Evolutionary conservation across 2,888 invertebrate genomes (phyloP).

Genomic region (Chaitophorus viminalis): DNA sequence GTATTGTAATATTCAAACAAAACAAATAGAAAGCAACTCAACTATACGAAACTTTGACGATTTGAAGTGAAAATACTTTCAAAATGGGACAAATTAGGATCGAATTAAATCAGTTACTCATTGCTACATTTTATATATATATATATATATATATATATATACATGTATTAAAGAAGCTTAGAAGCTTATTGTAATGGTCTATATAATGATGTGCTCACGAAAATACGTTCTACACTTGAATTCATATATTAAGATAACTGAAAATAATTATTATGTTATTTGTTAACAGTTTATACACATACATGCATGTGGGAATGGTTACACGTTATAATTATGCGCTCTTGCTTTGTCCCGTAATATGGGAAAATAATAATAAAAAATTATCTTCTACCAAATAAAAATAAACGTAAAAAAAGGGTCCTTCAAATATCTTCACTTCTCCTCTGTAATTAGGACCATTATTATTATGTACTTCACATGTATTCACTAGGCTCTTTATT

Average conservation of each 20-base stretch:
- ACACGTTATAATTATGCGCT: not conserved
- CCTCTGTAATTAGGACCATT: not conserved
- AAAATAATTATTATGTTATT: not conserved
- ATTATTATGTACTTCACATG: too few relatives aligned
- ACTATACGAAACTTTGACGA: not conserved
- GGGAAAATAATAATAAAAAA: slow-evolving; percentile 6
- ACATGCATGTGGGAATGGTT: slow-evolving; percentile 7
- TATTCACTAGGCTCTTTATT: too few relatives aligned
- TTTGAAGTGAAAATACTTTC: not conserved
- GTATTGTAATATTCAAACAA: not conserved
- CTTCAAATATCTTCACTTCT: not conserved
- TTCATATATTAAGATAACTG: not conserved
- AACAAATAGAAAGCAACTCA: not conserved
- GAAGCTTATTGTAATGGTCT: not conserved
- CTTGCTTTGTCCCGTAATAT: not conserved
- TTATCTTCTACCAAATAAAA: not conserved
- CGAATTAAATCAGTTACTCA: not conserved
- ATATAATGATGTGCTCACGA: not conserved
- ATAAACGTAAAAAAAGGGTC: not conserved
- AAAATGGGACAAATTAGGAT: not conserved
- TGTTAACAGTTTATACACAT: not conserved
- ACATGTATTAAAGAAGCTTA: not conserved
- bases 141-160: too few relatives aligned
- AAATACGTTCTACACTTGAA: not conserved
- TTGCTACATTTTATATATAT: too few relatives aligned